Conservation (phyloP, 1,140 invertebrate species). For the Lysiphlebus fabarum region DNA sequence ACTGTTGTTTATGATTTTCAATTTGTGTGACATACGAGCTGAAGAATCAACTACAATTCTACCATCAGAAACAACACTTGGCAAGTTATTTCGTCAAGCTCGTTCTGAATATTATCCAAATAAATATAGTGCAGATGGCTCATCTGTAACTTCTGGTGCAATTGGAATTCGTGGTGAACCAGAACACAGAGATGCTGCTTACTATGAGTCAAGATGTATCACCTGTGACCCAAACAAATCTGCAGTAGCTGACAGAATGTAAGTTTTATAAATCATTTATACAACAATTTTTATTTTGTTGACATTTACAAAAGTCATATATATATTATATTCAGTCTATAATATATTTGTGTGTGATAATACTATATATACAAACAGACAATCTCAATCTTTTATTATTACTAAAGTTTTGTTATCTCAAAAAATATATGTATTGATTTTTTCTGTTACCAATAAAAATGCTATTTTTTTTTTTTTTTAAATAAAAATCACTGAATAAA, state of each 20-base stretch:
- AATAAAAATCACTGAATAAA: no score
- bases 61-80: conserved; percentile 34
- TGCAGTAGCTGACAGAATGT: conserved; percentile 35
- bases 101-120: conserved; percentile 39
- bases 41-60: conserved; percentile 26
- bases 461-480: no score
- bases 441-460: no score
- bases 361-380: background rate
- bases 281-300: background rate
- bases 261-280: conserved; percentile 26
- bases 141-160: conserved; percentile 35
- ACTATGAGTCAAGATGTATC: conserved; percentile 47
- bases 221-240: conserved; percentile 45
- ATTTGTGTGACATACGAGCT: conserved; percentile 11
- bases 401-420: background rate
- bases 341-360: background rate
- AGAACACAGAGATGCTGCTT: conserved; percentile 43
- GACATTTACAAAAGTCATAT: background rate
- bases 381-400: no score
- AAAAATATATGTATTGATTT: no score
- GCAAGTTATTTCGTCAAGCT: conserved; percentile 43
- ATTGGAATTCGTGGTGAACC: conserved; percentile 36
- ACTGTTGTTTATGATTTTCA: conserved; percentile 11
- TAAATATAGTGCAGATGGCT: conserved; percentile 39
- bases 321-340: background rate